These are phyloP conservation scores for Ecliptopera silaceata DNA, from an alignment of 2,888 invertebrate genomes.

Conservation along the genomic window DNA sequence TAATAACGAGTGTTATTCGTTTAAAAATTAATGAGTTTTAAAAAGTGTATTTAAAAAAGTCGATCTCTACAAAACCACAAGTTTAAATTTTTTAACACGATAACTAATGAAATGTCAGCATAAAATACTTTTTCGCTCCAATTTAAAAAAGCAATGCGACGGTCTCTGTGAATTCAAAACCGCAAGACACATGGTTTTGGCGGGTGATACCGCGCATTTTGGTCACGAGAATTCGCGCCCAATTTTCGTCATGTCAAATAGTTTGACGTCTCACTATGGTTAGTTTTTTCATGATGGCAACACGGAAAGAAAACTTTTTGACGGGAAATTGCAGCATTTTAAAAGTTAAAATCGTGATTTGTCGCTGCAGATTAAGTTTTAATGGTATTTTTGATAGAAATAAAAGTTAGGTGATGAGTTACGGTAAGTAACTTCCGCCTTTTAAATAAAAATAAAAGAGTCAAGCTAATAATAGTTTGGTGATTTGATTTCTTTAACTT, in stretches of 20 bases:
- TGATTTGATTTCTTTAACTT: background rate
- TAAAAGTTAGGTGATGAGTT: conserved; percentile 27
- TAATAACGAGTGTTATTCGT: too few relatives aligned
- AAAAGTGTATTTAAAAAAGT: too few relatives aligned
- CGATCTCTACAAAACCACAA: too few relatives aligned
- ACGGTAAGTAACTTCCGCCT: conserved; percentile 17
- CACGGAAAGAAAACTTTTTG: conserved; percentile 51
- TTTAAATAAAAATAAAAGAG: conserved; percentile 4
- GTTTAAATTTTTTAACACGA: background rate
- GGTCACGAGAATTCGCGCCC: conserved; percentile 71
- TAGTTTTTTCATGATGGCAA: conserved; percentile 42
- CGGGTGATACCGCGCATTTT: conserved; percentile 62
- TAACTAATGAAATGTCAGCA: conserved; percentile 38
- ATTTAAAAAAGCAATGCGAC: conserved; percentile 51
- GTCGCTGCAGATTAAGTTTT: conserved; percentile 32
- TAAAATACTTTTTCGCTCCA: conserved; percentile 41
- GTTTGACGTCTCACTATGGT: conserved; percentile 70
- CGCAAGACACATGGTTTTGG: conserved; percentile 67
- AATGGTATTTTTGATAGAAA: conserved; percentile 26
- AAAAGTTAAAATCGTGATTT: conserved; percentile 34
- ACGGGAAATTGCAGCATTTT: conserved; percentile 37
- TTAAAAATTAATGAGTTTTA: too few relatives aligned
- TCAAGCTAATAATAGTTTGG: conserved; percentile 1
- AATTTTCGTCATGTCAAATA: conserved; percentile 72
- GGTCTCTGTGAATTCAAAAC: conserved; percentile 65